Base-by-base conservation (phyloP, 2,888 invertebrate genomes). In the Xiphydria camelus region DNA sequence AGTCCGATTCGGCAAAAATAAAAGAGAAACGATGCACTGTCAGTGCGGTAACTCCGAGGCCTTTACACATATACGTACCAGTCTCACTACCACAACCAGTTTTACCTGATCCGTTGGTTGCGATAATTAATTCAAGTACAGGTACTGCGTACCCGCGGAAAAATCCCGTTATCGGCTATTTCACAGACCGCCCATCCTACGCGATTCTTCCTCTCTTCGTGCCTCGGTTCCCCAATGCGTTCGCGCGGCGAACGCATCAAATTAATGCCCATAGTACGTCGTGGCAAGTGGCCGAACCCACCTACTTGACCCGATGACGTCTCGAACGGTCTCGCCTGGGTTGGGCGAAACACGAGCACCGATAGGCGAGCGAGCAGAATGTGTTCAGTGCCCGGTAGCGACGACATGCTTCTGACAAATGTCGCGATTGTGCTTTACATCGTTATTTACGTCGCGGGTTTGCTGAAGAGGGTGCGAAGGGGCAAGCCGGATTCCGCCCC, bases 191-290 rank as follows among this genome's bases (percentile, higher is more conserved):
- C n/a, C n/a, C n/a, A n/a, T n/a, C n/a, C n/a, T n/a, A n/a, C n/a
- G n/a, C n/a, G n/a, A n/a, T n/a, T n/a, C n/a, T n/a, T 50, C 36
- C 45, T 38, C 43, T 17, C 29, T 23, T 15, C 39, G 36, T 39
- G 44, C 37, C 45, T 22, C 31, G 41, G 45, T 47, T 45, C 50
- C 41, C 25, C 42, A 49, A 50, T 47, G 51, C 48, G 55, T 55
- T 58, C 55, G 53, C 55, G 55, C 49, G 55, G 53, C 37, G 49
- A 51, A 53, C 51, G 51, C 51, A 49, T 40, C 42, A 51, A 54
- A 55, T 56, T 55, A 53, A 54, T 57, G 51, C 49, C 54, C 54
- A 55, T 48, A 48, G 44, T 47, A 45, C 53, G 55, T 49, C 49
- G 18, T 32, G 29, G 34, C 47, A 40, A 36, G 29, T 18, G 33